A percentile compares a stretch with the other conserved stretches of the same genome.
Conservation (phyloP, 2,888 invertebrate species). For the Nomada hirtipes region DNA sequence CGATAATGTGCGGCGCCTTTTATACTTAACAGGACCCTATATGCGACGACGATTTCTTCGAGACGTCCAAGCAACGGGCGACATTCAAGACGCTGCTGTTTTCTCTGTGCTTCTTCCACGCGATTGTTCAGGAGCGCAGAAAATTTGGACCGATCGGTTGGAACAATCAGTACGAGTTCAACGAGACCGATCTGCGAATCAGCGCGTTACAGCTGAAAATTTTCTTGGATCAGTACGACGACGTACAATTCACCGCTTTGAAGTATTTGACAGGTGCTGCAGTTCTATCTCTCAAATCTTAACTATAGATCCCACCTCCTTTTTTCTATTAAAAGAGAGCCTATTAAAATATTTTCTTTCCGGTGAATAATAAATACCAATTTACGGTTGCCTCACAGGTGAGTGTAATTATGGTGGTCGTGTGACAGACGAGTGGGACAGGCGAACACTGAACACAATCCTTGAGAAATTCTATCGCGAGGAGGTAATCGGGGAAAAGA, state of each 20-base stretch:
- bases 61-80: slow-evolving; percentile 90
- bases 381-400: slow-evolving; percentile 84
- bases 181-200: slow-evolving; percentile 96
- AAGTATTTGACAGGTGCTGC: slow-evolving; percentile 90
- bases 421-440: slow-evolving; percentile 98
- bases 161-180: slow-evolving; percentile 98
- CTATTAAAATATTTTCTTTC: neutral
- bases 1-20: neutral
- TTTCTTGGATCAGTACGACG: slow-evolving; percentile 93
- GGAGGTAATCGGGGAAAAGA: slow-evolving; percentile 87
- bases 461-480: slow-evolving; percentile 92
- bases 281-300: neutral
- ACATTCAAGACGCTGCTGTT: slow-evolving; percentile 94
- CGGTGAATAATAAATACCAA: neutral
- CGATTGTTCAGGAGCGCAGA: slow-evolving; percentile 94
- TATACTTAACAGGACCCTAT: slow-evolving; percentile 89
- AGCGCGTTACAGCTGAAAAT: slow-evolving; percentile 95
- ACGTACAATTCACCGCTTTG: slow-evolving; percentile 94
- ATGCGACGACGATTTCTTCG: slow-evolving; percentile 94
- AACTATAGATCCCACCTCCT: neutral
- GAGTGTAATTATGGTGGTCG: slow-evolving; percentile 99
- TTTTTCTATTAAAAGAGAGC: neutral
- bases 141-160: slow-evolving; percentile 97
- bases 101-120: slow-evolving; percentile 97
- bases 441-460: slow-evolving; percentile 94